phyloP scores from a whole-genome alignment of 1,140 invertebrate species.

The Macrobrachium rosenbergii region DNA sequence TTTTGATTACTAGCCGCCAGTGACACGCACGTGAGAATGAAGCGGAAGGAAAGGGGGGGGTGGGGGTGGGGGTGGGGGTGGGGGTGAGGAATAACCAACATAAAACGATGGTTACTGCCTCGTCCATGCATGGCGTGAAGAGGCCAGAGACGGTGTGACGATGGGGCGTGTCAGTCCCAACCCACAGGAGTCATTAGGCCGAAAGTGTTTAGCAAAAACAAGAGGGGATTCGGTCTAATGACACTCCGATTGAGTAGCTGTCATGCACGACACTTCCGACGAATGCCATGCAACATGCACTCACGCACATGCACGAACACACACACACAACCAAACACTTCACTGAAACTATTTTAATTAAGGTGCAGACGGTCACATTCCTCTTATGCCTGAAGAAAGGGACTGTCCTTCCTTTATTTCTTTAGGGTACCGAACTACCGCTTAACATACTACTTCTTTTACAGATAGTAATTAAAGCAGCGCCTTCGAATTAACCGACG shows the following conservation, averaged over 20 bases:
- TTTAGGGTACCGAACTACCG: no score
- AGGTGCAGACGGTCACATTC: background rate
- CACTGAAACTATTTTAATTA: background rate
- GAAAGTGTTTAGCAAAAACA: no score
- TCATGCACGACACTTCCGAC: no score
- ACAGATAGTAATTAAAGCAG: no score
- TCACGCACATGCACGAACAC: background rate
- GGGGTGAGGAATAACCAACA: background rate
- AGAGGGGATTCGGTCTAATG: no score
- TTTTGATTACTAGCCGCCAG: background rate
- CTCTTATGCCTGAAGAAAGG: no score
- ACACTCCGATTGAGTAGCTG: no score
- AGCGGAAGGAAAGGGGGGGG: background rate
- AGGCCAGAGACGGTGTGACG: background rate
- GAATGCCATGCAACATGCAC: background rate
- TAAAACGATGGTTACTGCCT: background rate
- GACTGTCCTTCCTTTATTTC: background rate
- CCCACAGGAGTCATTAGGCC: background rate
- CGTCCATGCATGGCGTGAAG: background rate
- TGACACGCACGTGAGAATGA: background rate
- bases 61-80: background rate
- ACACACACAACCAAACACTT: background rate
- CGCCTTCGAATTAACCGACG: no score
- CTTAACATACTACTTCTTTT: no score
- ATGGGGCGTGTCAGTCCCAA: conserved; percentile 7